These are phyloP conservation scores for Podarcis siculus DNA, from an alignment of 2,797 vertebrate species.

Conservation along the genomic window DNA sequence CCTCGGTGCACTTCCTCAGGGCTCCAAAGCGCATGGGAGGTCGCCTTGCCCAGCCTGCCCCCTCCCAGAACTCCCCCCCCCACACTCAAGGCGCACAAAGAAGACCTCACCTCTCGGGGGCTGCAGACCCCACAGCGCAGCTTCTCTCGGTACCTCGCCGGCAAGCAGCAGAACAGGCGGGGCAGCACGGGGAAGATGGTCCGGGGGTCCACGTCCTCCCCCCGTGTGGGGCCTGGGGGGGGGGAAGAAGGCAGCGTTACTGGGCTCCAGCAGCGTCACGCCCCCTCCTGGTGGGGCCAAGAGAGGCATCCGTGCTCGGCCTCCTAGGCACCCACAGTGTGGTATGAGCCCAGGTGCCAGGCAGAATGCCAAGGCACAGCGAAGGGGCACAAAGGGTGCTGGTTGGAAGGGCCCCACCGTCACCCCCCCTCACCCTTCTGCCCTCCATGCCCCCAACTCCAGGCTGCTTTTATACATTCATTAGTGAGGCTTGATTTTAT, in stretches of 20 bases:
- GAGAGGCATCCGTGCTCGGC: too few species aligned
- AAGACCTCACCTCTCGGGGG: slow-evolving; percentile 75
- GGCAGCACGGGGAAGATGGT: slow-evolving; percentile 90
- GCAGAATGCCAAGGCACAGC: not conserved
- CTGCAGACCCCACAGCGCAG: slow-evolving; percentile 81
- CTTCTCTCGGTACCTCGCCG: slow-evolving; percentile 78
- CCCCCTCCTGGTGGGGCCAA: not conserved
- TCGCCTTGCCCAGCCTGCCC: not conserved
- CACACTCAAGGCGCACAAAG: fast-evolving
- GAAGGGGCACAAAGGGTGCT: too few species aligned
- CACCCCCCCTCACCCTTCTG: too few species aligned
- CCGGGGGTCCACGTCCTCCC: slow-evolving; percentile 82
- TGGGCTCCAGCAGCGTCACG: not conserved
- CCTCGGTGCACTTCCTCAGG: not conserved
- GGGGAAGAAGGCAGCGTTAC: fast-evolving
- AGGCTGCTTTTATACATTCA: not conserved
- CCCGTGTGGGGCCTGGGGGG: slow-evolving; percentile 82
- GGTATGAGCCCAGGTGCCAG: not conserved
- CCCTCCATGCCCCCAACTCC: not conserved
- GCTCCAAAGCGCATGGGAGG: not conserved
- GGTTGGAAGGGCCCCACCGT: too few species aligned
- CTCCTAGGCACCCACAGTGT: not conserved
- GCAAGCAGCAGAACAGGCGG: slow-evolving; percentile 87
- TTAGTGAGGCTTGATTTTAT: too few species aligned
- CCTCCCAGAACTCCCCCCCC: too few species aligned